Evolutionary conservation across 2,888 invertebrate species (phyloP).

Genomic region (Phragmatobia fuliginosa): DNA sequence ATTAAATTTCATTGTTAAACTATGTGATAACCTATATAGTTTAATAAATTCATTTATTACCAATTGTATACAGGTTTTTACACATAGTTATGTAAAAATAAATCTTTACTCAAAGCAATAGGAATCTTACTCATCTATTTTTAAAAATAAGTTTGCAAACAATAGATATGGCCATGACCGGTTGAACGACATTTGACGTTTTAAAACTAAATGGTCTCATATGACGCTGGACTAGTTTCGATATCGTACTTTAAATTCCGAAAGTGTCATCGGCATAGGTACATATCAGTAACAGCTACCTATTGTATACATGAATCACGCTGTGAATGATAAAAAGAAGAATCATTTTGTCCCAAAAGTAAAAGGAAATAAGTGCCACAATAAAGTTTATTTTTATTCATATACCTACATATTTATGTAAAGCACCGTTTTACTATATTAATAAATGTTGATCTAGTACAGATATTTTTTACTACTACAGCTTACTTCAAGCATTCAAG

Average conservation of each 20-base stretch:
- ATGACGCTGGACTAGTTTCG: constrained; percentile 21
- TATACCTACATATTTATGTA: neutral
- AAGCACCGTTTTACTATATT: neutral
- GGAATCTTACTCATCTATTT: neutral
- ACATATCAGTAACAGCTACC: constrained; percentile 10
- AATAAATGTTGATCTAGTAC: neutral
- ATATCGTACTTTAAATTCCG: constrained; percentile 36
- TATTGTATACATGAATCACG: constrained; percentile 17
- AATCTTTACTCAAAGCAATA: too few relatives aligned
- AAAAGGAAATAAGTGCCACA: constrained; percentile 2
- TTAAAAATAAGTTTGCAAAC: neutral
- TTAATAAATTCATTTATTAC: neutral
- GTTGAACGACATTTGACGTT: constrained; percentile 1
- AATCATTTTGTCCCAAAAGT: constrained; percentile 20
- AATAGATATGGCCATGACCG: neutral
- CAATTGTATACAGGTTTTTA: neutral
- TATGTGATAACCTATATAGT: neutral
- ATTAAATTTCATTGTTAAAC: too few relatives aligned
- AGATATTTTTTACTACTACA: too few relatives aligned
- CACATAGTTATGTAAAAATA: neutral
- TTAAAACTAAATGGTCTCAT: constrained; percentile 3
- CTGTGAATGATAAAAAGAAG: constrained; percentile 39
- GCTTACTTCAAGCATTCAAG: neutral
- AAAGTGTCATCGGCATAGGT: constrained; percentile 13
- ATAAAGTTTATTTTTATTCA: neutral